phyloP scores from a whole-genome alignment of 1,140 invertebrate genomes.

The Rhizoglyphus robini region DNA sequence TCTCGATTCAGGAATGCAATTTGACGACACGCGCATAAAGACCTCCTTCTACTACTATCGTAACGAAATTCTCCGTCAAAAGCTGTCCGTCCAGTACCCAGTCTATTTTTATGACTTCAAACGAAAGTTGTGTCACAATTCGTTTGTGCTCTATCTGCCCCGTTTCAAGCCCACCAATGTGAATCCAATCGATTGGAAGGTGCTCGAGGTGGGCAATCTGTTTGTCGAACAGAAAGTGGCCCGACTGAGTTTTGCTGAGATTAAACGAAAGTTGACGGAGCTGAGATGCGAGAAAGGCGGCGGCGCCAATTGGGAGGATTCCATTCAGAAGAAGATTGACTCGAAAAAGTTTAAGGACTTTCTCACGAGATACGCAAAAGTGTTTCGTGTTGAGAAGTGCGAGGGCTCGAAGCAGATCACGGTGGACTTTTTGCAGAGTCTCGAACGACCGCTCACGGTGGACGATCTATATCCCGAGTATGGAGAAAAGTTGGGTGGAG shows the following conservation, averaged over 20 bases:
- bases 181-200: neutral
- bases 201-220: neutral
- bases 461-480: neutral
- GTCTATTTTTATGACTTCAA: neutral
- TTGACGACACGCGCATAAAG: neutral
- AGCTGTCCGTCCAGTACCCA: neutral
- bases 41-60: slow-evolving; percentile 11
- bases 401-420: neutral
- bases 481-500: neutral
- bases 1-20: neutral
- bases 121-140: neutral
- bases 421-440: neutral
- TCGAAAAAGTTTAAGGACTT: neutral
- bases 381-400: neutral
- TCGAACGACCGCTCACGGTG: neutral
- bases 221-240: neutral
- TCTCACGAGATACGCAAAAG: neutral
- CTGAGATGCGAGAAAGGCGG: too few species aligned
- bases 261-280: neutral
- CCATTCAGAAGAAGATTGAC: neutral
- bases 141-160: neutral
- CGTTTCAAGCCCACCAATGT: neutral
- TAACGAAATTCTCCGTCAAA: neutral
- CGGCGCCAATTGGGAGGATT: too few species aligned
- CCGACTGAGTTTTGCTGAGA: neutral